These are phyloP conservation scores for Steatornis caripensis DNA, from an alignment of 2,113 vertebrate species.

Conservation along the genomic window DNA sequence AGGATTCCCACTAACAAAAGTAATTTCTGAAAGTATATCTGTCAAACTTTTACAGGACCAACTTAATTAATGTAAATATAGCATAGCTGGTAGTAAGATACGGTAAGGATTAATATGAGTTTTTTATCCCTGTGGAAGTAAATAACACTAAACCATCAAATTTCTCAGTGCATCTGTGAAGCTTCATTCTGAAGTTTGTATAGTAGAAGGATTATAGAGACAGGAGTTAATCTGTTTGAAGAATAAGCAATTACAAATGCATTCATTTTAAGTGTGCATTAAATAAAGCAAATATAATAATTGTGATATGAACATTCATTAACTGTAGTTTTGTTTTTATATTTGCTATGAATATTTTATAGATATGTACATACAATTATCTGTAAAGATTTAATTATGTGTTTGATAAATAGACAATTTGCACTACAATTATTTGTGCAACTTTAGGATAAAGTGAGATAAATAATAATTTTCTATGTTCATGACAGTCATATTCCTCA, in stretches of 20 bases:
- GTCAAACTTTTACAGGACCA: not conserved
- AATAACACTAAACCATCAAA: not conserved
- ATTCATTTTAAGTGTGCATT: conserved; percentile 56
- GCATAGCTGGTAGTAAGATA: not conserved
- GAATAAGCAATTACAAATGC: conserved; percentile 47
- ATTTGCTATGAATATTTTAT: not conserved
- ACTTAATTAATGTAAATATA: not conserved
- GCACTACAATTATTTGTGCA: not conserved
- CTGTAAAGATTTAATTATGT: not conserved
- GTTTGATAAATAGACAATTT: conserved; percentile 5
- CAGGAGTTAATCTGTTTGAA: conserved; percentile 49
- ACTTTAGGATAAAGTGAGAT: not conserved
- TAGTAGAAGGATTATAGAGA: conserved; percentile 4
- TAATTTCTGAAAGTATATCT: not conserved
- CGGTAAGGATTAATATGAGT: not conserved
- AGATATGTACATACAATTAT: not conserved
- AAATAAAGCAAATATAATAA: not conserved
- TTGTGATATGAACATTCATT: not conserved
- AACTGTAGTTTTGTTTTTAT: not conserved
- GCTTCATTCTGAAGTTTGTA: not conserved
- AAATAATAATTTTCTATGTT: not conserved
- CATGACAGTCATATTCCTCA: not conserved
- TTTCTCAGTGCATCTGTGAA: not conserved
- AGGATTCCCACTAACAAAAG: not conserved
- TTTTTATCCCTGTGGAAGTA: not conserved